Conservation (phyloP, 2,797 vertebrate genomes). For the Pempheris klunzingeri region DNA sequence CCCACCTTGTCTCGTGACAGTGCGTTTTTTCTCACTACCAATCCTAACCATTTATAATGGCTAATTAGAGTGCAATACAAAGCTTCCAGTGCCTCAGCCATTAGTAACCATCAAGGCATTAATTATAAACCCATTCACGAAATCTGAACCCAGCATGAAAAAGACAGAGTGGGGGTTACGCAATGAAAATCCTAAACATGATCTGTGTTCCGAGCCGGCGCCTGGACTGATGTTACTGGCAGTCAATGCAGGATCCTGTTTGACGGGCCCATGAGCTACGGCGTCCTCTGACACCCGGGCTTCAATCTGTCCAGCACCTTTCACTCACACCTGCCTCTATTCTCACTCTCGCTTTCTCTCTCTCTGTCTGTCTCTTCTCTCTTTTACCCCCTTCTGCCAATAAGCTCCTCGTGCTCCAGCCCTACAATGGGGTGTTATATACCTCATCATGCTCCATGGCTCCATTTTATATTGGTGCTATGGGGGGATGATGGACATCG, state of each 20-base stretch:
- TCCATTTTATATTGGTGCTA: conserved; percentile 48
- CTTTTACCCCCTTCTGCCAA: conserved; percentile 59
- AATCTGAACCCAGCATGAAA: conserved; percentile 78
- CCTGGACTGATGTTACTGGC: conserved; percentile 83
- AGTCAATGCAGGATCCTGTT: conserved; percentile 74
- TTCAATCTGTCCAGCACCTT: conserved; percentile 80
- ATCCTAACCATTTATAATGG: conserved; percentile 71
- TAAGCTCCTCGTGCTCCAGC: conserved; percentile 52
- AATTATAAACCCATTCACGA: conserved; percentile 84
- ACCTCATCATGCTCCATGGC: conserved; percentile 30
- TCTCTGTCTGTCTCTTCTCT: conserved; percentile 45
- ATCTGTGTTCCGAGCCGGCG: conserved; percentile 76
- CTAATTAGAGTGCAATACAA: conserved; percentile 81
- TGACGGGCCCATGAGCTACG: conserved; percentile 60
- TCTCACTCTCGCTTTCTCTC: conserved; percentile 64
- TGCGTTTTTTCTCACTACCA: conserved; percentile 49
- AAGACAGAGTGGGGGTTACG: conserved; percentile 69
- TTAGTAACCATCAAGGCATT: conserved; percentile 81
- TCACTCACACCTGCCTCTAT: conserved; percentile 81
- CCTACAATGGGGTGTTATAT: conserved; percentile 36
- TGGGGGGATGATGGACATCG: conserved; percentile 40
- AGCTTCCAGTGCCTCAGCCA: conserved; percentile 70
- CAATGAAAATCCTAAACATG: conserved; percentile 85
- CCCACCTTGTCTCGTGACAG: conserved; percentile 45
- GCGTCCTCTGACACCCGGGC: conserved; percentile 72